Percentiles rank a stretch among this genome's conserved stretches.
These are phyloP conservation scores for Taenioides sp. DNA, from an alignment of 2,797 vertebrate genomes.

Conservation along the genomic window DNA sequence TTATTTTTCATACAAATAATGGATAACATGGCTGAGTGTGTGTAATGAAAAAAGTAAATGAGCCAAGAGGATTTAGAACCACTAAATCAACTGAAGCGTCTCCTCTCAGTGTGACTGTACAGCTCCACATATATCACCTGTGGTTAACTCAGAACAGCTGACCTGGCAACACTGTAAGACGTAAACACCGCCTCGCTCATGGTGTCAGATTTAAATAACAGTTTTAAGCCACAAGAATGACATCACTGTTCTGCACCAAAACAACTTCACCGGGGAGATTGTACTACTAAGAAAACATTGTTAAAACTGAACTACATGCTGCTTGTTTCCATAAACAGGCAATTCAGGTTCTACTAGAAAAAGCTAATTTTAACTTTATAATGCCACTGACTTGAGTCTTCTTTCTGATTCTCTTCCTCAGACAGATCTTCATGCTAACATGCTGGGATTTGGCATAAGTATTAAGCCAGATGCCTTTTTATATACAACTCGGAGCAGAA, in stretches of 20 bases:
- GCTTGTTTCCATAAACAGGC: slow-evolving; percentile 28
- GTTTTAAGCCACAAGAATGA: slow-evolving; percentile 56
- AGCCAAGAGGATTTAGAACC: slow-evolving; percentile 35
- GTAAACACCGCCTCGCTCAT: slow-evolving; percentile 59
- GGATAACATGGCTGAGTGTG: slow-evolving; percentile 24
- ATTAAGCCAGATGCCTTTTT: background rate
- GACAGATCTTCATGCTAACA: background rate
- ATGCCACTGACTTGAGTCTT: background rate
- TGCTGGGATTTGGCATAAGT: background rate
- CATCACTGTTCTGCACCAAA: slow-evolving; percentile 53
- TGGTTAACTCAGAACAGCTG: slow-evolving; percentile 57
- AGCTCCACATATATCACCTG: slow-evolving; percentile 38
- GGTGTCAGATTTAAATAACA: slow-evolving; percentile 26
- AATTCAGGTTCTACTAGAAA: slow-evolving; percentile 8
- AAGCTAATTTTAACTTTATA: background rate
- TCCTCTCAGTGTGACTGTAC: slow-evolving; percentile 1
- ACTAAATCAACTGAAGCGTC: slow-evolving; percentile 22
- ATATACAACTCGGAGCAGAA: too few species aligned
- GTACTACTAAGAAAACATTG: slow-evolving; percentile 12
- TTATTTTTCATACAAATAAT: slow-evolving; percentile 51
- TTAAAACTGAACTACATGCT: slow-evolving; percentile 10
- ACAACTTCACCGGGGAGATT: slow-evolving; percentile 17
- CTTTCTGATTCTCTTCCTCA: background rate
- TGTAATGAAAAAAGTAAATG: slow-evolving; percentile 21
- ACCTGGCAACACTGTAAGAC: slow-evolving; percentile 53